Evolutionary conservation across 92 coral and sea anemone species (phyloP).

Genomic region (Palythoa caribaeorum): DNA sequence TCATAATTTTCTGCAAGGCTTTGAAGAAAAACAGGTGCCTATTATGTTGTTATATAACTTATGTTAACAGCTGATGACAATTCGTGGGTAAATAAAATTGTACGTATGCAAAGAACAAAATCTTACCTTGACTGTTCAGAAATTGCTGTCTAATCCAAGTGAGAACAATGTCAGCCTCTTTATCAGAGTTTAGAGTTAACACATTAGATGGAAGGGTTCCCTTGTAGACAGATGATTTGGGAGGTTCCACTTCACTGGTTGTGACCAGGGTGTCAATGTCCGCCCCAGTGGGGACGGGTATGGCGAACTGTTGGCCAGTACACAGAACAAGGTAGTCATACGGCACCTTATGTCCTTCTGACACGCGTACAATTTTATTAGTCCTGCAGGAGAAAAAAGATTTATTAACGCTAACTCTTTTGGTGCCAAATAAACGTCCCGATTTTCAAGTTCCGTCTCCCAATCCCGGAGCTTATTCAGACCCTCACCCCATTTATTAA

Average conservation of each 20-base stretch:
- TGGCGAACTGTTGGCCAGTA: conserved; percentile 93
- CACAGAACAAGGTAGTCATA: conserved; percentile 95
- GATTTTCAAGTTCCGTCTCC: background rate
- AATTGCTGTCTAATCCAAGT: conserved; percentile 81
- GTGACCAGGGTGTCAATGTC: conserved; percentile 95
- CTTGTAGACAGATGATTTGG: conserved; percentile 70
- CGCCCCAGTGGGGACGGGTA: conserved; percentile 95
- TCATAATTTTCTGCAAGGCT: too few relatives aligned
- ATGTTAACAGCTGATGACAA: too few relatives aligned
- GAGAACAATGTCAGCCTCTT: conserved; percentile 75
- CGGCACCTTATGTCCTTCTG: conserved; percentile 82
- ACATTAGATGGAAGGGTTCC: conserved; percentile 81
- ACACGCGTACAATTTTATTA: conserved; percentile 74
- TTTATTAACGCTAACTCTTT: background rate
- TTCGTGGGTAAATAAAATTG: too few relatives aligned
- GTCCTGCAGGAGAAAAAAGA: conserved; percentile 60
- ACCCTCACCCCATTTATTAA: too few relatives aligned
- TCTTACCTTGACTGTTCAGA: conserved; percentile 74
- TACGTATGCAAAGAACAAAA: background rate
- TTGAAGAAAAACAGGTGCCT: too few relatives aligned
- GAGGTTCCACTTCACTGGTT: conserved; percentile 90
- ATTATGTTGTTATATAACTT: too few relatives aligned
- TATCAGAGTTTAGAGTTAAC: conserved; percentile 82
- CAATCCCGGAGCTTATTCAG: too few relatives aligned
- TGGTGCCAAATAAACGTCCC: background rate